Evolutionary conservation across 2,113 vertebrate species (phyloP).

Genomic region (Carassius auratus): DNA sequence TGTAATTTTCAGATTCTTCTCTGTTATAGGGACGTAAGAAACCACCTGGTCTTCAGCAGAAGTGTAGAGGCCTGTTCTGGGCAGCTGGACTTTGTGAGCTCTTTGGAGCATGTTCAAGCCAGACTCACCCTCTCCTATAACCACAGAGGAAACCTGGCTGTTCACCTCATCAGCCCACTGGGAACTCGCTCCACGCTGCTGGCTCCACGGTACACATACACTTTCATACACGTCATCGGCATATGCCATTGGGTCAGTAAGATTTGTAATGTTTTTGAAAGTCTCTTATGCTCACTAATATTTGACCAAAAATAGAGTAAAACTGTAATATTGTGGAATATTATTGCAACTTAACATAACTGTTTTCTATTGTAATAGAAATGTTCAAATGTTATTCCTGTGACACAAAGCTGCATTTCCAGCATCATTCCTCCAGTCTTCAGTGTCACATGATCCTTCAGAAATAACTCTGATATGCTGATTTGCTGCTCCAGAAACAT

Average conservation of each 20-base stretch:
- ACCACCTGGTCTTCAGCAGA: constrained; percentile 86
- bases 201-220: constrained; percentile 81
- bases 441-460: neutral
- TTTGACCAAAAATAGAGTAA: no score
- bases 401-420: neutral
- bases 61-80: constrained; percentile 87
- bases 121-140: constrained; percentile 91
- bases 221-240: neutral
- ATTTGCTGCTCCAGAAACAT: neutral
- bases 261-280: no score
- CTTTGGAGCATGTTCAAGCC: constrained; percentile 91
- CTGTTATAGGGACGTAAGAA: constrained; percentile 86
- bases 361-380: no score
- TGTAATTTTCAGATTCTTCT: constrained; percentile 5
- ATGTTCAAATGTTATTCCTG: neutral
- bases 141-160: constrained; percentile 90
- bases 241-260: neutral
- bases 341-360: no score
- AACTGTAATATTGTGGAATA: no score
- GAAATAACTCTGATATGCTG: neutral
- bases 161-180: constrained; percentile 92
- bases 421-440: neutral
- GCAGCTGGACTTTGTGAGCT: constrained; percentile 82
- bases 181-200: constrained; percentile 92
- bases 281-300: no score